Base-by-base conservation (phyloP, 2,113 vertebrate species). In the Atherinomorus stipes region DNA sequence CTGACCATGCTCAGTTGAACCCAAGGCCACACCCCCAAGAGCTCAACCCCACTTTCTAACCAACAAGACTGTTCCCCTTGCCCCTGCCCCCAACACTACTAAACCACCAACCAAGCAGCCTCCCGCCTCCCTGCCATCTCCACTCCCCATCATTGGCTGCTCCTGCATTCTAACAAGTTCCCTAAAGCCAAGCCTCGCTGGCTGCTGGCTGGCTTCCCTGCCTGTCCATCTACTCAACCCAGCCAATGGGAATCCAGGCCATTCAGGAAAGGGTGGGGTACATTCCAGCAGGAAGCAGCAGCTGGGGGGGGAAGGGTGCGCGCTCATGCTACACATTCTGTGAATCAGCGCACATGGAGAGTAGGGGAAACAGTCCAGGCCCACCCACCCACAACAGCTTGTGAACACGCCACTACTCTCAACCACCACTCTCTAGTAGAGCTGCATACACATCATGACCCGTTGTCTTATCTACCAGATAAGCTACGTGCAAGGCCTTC, bases 211-310 rank as follows among this genome's bases (percentile, higher is more conserved):
- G 88, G 92, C 62, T 66, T 67, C 37, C 15, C n/a, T 4, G 71
- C 52, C 83, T 34, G 83, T 80, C 91, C 37, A 19, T 91, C 85
- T 58, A 37, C 23, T 0, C 0, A 18, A 34, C 1, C 4, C 9
- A 40, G 56, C 91, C 91, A 94, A 92, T 92, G 71, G 75, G 76
- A 88, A 92, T 89, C 82, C 89, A 90, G 89, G 90, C 84, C 87
- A 91, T 85, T 90, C 92, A 91, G 90, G 90, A 92, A 91, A 91
- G 91, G 93, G 93, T 92, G 93, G 92, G 83, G 88, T 86, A 71
- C 90, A 92, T 92, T 93, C 84, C 88, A 90, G 88, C 89, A 92
- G 90, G 89, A 92, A 89, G 88, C 83, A 75, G 68, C 49, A 76
- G 80, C 63, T 63, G 70, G 74, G 82, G 85, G 86, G 84, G 84